These are phyloP conservation scores for Cataglyphis rosenhaueri DNA, from an alignment of 2,888 invertebrate species.

Conservation along the genomic window DNA sequence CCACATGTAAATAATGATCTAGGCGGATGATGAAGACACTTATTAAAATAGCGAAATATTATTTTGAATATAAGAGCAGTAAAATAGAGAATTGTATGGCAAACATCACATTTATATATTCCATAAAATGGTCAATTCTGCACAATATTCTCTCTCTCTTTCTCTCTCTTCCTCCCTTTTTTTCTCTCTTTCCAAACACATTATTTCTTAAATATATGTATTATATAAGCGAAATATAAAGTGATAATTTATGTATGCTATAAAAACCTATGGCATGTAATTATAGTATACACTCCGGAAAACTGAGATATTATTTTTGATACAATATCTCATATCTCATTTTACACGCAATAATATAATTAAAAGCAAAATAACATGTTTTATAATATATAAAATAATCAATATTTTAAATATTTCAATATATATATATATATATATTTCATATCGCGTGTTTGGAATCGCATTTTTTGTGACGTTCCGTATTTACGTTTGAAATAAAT, in stretches of 20 bases:
- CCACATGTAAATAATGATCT: no score
- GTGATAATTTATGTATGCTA: background rate
- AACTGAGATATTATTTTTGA: background rate
- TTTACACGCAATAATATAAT: slow-evolving; percentile 6
- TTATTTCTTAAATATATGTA: background rate
- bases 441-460: background rate
- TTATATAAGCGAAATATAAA: background rate
- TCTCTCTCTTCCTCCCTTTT: no score
- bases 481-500: slow-evolving; percentile 10
- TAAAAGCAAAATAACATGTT: background rate
- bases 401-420: background rate
- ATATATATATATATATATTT: background rate
- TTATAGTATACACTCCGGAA: background rate
- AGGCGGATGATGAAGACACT: no score
- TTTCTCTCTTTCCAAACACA: background rate
- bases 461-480: background rate
- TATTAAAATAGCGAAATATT: no score
- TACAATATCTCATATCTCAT: background rate
- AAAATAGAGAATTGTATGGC: no score
- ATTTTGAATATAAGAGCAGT: no score
- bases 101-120: no score
- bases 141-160: no score
- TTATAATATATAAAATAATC: background rate
- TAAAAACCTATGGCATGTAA: background rate
- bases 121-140: no score